These are phyloP conservation scores for Trachymyrmex septentrionalis DNA, from an alignment of 1,140 invertebrate genomes.

Conservation along the genomic window DNA sequence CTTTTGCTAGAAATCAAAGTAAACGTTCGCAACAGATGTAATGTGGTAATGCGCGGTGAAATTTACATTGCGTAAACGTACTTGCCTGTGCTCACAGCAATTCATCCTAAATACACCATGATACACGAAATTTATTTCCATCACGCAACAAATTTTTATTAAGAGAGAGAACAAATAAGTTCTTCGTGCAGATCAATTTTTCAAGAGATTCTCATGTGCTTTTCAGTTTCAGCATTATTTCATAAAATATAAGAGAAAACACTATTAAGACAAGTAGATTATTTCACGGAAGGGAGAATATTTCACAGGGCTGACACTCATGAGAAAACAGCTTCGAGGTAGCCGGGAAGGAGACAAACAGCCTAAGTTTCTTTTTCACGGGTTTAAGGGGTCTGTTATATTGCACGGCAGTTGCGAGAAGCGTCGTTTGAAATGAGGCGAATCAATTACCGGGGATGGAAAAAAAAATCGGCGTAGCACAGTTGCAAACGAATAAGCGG, in stretches of 20 bases:
- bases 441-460: slow-evolving; percentile 39
- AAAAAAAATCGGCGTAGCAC: slow-evolving; percentile 17
- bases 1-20: slow-evolving; percentile 25
- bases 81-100: background rate
- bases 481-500: background rate
- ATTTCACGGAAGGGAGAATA: slow-evolving; percentile 35
- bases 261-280: slow-evolving; percentile 41
- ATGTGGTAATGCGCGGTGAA: background rate
- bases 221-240: slow-evolving; percentile 35
- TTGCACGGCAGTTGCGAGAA: background rate
- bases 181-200: background rate
- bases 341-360: slow-evolving; percentile 37
- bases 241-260: slow-evolving; percentile 23
- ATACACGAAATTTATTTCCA: background rate
- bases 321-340: slow-evolving; percentile 36
- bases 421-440: slow-evolving; percentile 24
- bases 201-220: background rate
- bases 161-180: background rate
- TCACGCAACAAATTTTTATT: slow-evolving; percentile 5
- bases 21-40: background rate
- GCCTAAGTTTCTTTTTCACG: slow-evolving; percentile 30
- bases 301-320: slow-evolving; percentile 19
- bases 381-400: slow-evolving; percentile 49
- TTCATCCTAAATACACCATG: background rate
- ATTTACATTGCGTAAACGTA: slow-evolving; percentile 36